Conservation (phyloP, 2,888 invertebrate genomes). For the Netelia fuscicornis region DNA sequence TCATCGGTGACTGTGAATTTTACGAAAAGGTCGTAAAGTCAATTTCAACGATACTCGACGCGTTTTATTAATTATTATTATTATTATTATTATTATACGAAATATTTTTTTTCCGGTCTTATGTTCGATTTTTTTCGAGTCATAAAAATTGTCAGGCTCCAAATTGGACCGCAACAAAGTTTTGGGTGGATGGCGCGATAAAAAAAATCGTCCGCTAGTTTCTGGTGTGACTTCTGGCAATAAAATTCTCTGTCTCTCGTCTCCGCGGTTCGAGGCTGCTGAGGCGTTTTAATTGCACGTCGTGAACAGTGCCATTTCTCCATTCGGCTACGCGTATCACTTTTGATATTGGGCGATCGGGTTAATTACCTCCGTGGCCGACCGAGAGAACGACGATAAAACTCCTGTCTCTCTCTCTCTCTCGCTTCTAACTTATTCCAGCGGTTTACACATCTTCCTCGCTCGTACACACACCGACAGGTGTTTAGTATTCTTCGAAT, state of each 20-base stretch:
- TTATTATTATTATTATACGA: too few species aligned
- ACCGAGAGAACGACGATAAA: constrained; percentile 42
- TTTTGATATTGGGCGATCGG: constrained; percentile 63
- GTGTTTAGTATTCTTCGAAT: constrained; percentile 8
- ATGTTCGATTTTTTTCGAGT: too few species aligned
- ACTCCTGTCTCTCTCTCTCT: background rate
- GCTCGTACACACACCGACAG: constrained; percentile 8
- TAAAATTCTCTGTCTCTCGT: constrained; percentile 53
- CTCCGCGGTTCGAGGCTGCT: constrained; percentile 31
- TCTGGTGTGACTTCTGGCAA: constrained; percentile 50
- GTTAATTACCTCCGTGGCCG: constrained; percentile 63
- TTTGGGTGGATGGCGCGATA: constrained; percentile 47
- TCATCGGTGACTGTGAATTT: too few species aligned
- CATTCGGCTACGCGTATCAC: constrained; percentile 31
- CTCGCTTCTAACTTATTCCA: constrained; percentile 49
- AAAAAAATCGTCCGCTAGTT: constrained; percentile 56
- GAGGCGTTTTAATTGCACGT: constrained; percentile 65
- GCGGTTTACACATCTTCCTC: background rate
- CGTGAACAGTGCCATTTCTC: constrained; percentile 20
- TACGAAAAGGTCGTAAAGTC: too few species aligned
- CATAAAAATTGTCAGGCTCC: too few species aligned
- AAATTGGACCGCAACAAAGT: too few species aligned
- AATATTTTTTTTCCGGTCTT: too few species aligned
- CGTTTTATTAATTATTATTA: too few species aligned
- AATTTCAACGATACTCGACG: too few species aligned